Evolutionary conservation across 2,888 invertebrate species (phyloP), one percentile per base, ranked within the genome.

Genomic region (Chrysina gloriosa): DNA sequence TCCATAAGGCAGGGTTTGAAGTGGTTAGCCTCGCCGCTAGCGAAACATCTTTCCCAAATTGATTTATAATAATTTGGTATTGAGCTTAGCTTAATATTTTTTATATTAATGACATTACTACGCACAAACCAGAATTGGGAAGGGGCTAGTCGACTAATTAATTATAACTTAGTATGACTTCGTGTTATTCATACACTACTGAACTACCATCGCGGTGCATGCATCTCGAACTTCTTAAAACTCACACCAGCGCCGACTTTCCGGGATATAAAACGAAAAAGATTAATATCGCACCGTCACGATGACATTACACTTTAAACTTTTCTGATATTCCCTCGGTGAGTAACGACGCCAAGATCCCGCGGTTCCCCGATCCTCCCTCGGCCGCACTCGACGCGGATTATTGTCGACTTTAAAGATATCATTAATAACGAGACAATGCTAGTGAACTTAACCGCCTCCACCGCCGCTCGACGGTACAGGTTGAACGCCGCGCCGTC

Each of bases 341-440:
- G 21, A 25, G 67, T 70, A 50, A 58, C 39, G 58, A 11, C n/a
- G 34, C 21, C 14, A 9, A 9, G 9, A 61, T 19, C 27, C 19
- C 25, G n/a, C n/a, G n/a, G n/a, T 25, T 14, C 27, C 39, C 36
- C 14, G 7, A 16, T 61, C n/a, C 27, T 11, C 34, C 16, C 52
- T 25, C 19, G 9, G 2, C 29, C 16, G n/a, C 2, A 31, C 48
- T 16, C 42, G 58, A 42, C 27, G 42, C 5, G 42, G 39, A 61
- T 61, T 61, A 61, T 61, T 61, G 58, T 42, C 42, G 58, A 14
- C 42, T 42, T 66, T 66, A 56, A 66, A 56, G 66, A 45, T 48
- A 66, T 66, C 66, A 66, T 66, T 66, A 66, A 66, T 66, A 66
- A 66, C 45, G 48, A 66, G 66, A 66, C 66, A 66, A 66, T 66